These are phyloP conservation scores for Halcyon smyrnensis DNA, from an alignment of 2,797 vertebrate species.

Conservation along the genomic window DNA sequence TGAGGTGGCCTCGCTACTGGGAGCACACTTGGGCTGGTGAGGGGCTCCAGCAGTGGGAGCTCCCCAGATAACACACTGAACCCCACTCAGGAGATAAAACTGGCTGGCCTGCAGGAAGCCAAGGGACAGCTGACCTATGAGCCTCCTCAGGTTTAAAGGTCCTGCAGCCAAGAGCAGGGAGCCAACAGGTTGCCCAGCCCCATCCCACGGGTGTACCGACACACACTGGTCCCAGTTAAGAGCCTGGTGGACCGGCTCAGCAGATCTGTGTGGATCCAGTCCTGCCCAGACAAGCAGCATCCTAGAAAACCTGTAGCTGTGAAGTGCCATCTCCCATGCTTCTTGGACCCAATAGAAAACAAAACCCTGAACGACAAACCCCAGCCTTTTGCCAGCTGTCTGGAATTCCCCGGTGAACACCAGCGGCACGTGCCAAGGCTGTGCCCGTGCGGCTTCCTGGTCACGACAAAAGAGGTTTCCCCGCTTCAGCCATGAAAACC, in stretches of 20 bases:
- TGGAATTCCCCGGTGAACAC: neutral
- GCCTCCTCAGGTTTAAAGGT: neutral
- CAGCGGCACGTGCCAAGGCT: neutral
- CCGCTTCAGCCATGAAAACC: neutral
- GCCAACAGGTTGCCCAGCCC: neutral
- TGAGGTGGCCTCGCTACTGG: slow-evolving; percentile 28
- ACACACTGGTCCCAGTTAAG: rapidly evolving
- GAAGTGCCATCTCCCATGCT: rapidly evolving
- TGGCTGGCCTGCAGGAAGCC: neutral
- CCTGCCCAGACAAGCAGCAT: neutral
- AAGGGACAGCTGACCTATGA: neutral
- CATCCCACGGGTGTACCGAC: neutral
- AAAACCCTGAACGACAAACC: too few relatives aligned
- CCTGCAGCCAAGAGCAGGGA: neutral
- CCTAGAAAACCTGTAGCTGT: neutral
- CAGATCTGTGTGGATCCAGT: neutral
- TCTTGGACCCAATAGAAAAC: neutral
- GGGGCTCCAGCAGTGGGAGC: neutral
- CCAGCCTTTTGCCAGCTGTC: neutral
- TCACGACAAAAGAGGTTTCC: neutral
- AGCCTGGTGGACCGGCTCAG: neutral
- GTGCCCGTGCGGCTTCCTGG: neutral
- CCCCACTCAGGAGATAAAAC: neutral
- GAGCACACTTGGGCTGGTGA: neutral
- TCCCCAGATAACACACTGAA: neutral